These are phyloP conservation scores for Lepus americanus DNA, from an alignment of 2,113 vertebrate genomes.

Conservation along the genomic window DNA sequence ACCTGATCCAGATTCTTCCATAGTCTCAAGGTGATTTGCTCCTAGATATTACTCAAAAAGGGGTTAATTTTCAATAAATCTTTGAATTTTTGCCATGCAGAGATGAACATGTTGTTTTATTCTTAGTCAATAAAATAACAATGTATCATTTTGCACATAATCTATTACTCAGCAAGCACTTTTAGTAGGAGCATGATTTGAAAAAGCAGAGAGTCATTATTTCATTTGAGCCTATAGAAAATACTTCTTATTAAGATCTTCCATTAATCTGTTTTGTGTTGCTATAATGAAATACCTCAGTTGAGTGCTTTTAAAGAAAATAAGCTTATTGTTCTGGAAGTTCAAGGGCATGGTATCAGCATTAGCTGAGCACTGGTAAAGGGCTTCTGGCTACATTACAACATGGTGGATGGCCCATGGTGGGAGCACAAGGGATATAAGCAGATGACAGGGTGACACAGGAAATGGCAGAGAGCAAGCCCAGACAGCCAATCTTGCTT, in stretches of 20 bases:
- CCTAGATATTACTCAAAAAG: background rate
- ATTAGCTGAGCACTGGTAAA: background rate
- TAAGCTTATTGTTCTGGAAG: no score
- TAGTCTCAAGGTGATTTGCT: background rate
- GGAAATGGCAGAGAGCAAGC: background rate
- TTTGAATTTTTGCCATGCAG: background rate
- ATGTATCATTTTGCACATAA: background rate
- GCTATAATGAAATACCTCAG: background rate
- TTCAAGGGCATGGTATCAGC: background rate
- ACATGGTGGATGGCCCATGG: background rate
- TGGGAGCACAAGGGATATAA: background rate
- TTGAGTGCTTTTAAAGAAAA: no score
- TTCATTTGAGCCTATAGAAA: background rate
- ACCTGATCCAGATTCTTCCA: background rate
- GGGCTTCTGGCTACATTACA: no score
- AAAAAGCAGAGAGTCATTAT: background rate
- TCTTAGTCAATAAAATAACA: background rate
- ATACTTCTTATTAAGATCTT: background rate
- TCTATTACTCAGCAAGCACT: background rate
- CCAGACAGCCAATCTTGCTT: background rate
- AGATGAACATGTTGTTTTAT: background rate
- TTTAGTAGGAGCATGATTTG: background rate
- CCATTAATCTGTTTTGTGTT: background rate
- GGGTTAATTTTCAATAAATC: background rate
- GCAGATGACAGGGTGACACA: background rate